Conservation (phyloP, 2,797 vertebrate species). For the Coreius guichenoti region DNA sequence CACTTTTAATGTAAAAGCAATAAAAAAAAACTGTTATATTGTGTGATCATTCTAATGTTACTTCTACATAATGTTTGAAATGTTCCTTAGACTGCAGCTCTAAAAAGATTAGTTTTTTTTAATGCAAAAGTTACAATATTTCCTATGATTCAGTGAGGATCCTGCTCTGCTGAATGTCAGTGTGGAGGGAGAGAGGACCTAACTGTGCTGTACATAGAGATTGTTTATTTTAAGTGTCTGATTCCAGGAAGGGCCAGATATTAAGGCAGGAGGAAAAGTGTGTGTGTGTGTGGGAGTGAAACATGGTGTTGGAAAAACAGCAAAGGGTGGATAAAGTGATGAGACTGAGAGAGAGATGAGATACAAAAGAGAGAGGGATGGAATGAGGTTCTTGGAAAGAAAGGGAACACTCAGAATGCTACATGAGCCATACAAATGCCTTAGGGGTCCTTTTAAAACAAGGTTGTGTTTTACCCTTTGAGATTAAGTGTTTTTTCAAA, state of each 20-base stretch:
- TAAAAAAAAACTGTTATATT: no score
- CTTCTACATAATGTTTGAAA: neutral
- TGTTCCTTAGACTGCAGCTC: neutral
- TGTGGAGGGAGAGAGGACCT: neutral
- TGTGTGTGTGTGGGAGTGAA: constrained; percentile 20
- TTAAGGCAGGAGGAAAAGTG: constrained; percentile 26
- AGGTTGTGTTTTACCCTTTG: constrained; percentile 44
- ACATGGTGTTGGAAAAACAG: constrained; percentile 6
- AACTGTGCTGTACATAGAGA: constrained; percentile 15
- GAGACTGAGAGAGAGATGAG: constrained; percentile 8
- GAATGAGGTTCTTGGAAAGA: constrained; percentile 36
- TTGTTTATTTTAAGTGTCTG: constrained; percentile 40
- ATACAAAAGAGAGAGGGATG: constrained; percentile 23
- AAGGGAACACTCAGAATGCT: constrained; percentile 30
- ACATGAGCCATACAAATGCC: constrained; percentile 38
- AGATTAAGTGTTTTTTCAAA: constrained; percentile 26
- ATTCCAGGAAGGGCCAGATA: constrained; percentile 29
- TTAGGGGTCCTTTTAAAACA: constrained; percentile 34
- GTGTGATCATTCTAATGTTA: neutral
- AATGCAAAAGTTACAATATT: neutral
- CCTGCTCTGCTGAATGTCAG: neutral
- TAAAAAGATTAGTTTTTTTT: neutral
- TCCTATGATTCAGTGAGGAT: neutral
- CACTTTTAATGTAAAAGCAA: no score
- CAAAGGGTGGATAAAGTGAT: constrained; percentile 14